Percentiles rank a stretch among this genome's conserved stretches.
These are phyloP conservation scores for Morone saxatilis DNA, from an alignment of 2,113 vertebrate genomes.

Conservation along the genomic window DNA sequence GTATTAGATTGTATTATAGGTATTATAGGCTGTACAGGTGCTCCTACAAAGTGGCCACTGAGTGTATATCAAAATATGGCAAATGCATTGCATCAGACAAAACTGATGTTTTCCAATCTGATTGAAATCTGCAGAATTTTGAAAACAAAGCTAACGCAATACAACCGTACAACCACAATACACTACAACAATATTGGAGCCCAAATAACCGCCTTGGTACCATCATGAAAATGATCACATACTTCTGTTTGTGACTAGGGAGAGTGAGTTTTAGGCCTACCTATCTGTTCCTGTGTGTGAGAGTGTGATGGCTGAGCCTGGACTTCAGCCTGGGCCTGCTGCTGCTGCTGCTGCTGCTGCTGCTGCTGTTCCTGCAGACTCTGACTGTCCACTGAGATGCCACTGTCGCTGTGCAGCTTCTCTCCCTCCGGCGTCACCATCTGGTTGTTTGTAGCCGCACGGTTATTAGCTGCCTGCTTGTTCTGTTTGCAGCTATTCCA, in stretches of 20 bases:
- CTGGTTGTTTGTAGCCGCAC: slow-evolving; percentile 90
- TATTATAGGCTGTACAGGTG: no score
- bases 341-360: slow-evolving; percentile 92
- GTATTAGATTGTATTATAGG: no score
- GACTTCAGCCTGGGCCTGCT: slow-evolving; percentile 85
- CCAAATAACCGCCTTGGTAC: neutral
- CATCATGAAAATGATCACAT: neutral
- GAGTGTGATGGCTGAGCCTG: slow-evolving; percentile 82
- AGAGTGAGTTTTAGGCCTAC: slow-evolving; percentile 53
- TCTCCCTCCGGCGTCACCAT: slow-evolving; percentile 95
- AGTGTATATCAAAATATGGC: no score
- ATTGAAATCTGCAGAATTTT: no score
- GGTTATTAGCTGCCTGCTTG: slow-evolving; percentile 95
- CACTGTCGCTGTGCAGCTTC: slow-evolving; percentile 98
- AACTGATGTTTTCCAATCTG: no score
- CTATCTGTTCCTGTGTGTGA: slow-evolving; percentile 84
- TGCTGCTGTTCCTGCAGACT: slow-evolving; percentile 92
- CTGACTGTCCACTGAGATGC: slow-evolving; percentile 98
- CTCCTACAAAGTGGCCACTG: no score
- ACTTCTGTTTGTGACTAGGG: neutral
- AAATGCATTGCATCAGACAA: no score
- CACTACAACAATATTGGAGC: neutral
- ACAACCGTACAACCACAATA: no score
- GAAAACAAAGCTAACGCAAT: no score
- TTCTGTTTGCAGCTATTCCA: slow-evolving; percentile 99